Base-by-base conservation (phyloP, 2,888 invertebrate species). In the Agrochola lychnidis region DNA sequence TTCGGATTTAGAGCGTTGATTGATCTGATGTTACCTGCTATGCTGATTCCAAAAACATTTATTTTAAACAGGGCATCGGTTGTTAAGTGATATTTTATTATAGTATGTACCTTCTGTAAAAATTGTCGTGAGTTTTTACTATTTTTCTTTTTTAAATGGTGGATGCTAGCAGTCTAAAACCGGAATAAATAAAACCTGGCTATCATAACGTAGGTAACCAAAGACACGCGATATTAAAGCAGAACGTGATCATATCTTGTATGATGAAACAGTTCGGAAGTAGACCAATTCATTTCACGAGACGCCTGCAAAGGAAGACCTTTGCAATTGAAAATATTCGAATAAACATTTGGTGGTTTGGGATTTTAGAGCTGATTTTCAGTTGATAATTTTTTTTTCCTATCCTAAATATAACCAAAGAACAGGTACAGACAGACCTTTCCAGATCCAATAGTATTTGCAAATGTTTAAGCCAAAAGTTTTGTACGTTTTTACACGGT, bases 221-320 rank as follows among this genome's bases (percentile, higher is more conserved):
- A 30, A 78, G 64, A 68, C 79, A 79, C 76, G 79, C 76, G 59
- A 76, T 66, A 7, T 42, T 66, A 48, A 56, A 61, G 36, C 56
- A 56, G 3, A 76, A 10, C 10, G 1, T 16, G 79, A 81, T 70
- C 36, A 66, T 76, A 79, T 79, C 79, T 76, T 22, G 40, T 36
- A 62, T 76, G 69, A 81, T 81, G 81, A 40, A 75, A 5, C 16
- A 12, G 48, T 36, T 56, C 68, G 75, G 59, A 79, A 80, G 48
- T 53, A 69, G 3, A 64, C 12, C 59, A 42, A 56, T 73, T 68
- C 10, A 5, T 63, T 51, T 68, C 12, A 48, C 25, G 45, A 70
- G 40, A 71, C n/a, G 4, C 2, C 12, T 25, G 42, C 9, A 16
- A 45, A 14, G 16, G 42, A 40, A 59, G 19, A 56, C 25, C 1